Percentiles rank a stretch among this genome's conserved stretches.
phyloP scores from a whole-genome alignment of 2,888 invertebrate species.

The Dendrolimus houi region DNA sequence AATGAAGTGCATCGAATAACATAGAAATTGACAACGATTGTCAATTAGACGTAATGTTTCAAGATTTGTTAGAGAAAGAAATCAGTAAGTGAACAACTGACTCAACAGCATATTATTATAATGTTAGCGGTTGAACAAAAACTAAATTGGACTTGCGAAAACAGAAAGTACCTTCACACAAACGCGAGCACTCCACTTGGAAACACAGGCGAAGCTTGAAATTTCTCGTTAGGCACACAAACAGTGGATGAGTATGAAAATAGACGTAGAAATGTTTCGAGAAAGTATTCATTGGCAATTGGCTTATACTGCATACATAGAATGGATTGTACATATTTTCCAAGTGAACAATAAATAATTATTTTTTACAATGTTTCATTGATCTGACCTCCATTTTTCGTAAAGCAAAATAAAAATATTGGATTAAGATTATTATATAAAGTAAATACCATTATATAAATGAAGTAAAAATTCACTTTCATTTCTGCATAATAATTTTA shows the following conservation, averaged over 20 bases:
- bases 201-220: constrained; percentile 24
- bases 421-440: constrained; percentile 3
- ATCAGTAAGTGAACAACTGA: neutral
- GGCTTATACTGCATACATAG: too few species aligned
- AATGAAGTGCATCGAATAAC: neutral
- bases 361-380: too few species aligned
- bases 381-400: too few species aligned
- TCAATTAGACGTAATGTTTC: neutral
- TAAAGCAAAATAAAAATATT: too few species aligned
- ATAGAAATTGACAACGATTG: neutral
- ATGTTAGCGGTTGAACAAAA: constrained; percentile 7
- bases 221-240: constrained; percentile 31
- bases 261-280: too few species aligned
- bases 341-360: too few species aligned
- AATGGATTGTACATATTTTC: too few species aligned
- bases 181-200: constrained; percentile 13
- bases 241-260: too few species aligned
- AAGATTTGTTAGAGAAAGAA: neutral
- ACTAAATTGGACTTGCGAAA: constrained; percentile 25
- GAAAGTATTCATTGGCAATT: too few species aligned
- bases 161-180: constrained; percentile 24
- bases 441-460: constrained; percentile 5
- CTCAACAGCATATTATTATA: constrained; percentile 14
- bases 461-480: too few species aligned
- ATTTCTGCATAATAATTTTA: constrained; percentile 1